Evolutionary conservation across 2,797 vertebrate genomes (phyloP).

Genomic region (Pseudomugil tenellus): DNA sequence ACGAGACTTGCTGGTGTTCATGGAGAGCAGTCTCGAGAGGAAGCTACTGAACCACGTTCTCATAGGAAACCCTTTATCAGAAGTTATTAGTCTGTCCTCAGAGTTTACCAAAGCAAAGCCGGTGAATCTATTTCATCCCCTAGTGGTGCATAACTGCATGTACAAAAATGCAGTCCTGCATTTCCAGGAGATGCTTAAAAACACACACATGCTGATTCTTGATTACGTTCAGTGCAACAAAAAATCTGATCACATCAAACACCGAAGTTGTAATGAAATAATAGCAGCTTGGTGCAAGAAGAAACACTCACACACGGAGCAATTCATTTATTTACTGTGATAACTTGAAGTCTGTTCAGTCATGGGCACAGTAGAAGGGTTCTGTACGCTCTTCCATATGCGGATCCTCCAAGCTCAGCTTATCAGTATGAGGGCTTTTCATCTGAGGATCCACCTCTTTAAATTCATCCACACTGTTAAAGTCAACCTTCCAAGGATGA

Average conservation of each 20-base stretch:
- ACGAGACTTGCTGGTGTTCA: constrained; percentile 84
- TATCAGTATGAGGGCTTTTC: background rate
- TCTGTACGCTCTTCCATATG: background rate
- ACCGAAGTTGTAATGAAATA: background rate
- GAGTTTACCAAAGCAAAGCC: constrained; percentile 79
- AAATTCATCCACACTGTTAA: background rate
- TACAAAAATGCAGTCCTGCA: constrained; percentile 83
- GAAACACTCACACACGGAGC: background rate
- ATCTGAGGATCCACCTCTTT: background rate
- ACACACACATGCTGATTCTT: constrained; percentile 84
- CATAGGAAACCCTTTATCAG: constrained; percentile 84
- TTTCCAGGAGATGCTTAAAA: constrained; percentile 89
- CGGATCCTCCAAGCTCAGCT: background rate
- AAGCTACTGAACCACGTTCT: constrained; percentile 87
- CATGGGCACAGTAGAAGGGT: constrained; percentile 19
- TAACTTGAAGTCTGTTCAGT: constrained; percentile 1
- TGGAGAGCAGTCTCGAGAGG: constrained; percentile 85
- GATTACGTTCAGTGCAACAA: constrained; percentile 76
- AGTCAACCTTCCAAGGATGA: constrained; percentile 56
- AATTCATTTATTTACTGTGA: constrained; percentile 15
- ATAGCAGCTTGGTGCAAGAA: background rate
- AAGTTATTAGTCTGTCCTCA: constrained; percentile 79
- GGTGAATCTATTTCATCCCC: constrained; percentile 90
- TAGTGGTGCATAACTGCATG: constrained; percentile 80
- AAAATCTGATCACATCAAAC: background rate